phyloP scores from a whole-genome alignment of 2,797 vertebrate genomes.

The Gorsachius magnificus region DNA sequence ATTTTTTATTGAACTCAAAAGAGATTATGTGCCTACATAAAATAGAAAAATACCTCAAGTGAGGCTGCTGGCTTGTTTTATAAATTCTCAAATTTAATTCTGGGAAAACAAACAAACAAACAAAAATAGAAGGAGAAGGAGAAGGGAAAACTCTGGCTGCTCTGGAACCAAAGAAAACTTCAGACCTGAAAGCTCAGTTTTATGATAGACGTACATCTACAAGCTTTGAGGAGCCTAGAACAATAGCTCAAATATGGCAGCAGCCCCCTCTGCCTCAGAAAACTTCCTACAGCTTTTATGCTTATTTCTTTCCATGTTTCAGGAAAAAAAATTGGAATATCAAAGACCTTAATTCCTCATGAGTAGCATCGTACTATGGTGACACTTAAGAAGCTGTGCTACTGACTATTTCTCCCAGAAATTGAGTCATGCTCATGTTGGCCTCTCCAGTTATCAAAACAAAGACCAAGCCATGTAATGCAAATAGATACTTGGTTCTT shows the following conservation, averaged over 20 bases:
- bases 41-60: background rate
- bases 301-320: background rate
- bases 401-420: background rate
- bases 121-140: background rate
- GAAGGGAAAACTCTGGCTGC: background rate
- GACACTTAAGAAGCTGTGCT: background rate
- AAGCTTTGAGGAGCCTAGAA: background rate
- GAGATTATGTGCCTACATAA: background rate
- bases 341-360: background rate
- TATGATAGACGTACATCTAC: background rate
- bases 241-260: background rate
- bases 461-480: background rate
- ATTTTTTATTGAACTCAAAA: background rate
- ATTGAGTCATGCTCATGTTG: background rate
- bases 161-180: background rate
- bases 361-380: rapidly evolving
- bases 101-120: rapidly evolving
- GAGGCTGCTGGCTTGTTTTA: background rate
- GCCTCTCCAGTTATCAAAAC: background rate
- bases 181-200: background rate
- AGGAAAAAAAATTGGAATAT: background rate
- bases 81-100: background rate
- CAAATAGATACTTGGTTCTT: background rate
- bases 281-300: background rate
- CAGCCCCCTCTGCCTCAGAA: background rate